Percentiles rank a stretch among this genome's conserved stretches.
These are phyloP conservation scores for Drosophila sp. DNA, from an alignment of 1,140 invertebrate species.

Conservation along the genomic window DNA sequence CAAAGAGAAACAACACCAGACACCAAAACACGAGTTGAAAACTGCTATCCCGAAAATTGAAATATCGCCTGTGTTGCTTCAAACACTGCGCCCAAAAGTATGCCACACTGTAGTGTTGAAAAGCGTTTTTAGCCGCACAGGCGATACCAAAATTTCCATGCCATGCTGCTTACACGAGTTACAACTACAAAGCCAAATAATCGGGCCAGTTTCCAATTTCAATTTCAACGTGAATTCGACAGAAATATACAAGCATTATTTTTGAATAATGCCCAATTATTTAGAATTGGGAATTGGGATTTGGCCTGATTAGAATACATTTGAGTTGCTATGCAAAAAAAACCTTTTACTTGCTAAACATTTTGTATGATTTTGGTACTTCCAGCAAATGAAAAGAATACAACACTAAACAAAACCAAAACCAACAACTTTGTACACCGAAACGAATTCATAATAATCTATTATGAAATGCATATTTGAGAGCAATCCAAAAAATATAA, in stretches of 20 bases:
- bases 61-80: neutral
- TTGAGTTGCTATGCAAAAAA: slow-evolving; percentile 56
- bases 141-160: slow-evolving; percentile 42
- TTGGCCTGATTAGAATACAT: slow-evolving; percentile 21
- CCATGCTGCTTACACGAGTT: slow-evolving; percentile 69
- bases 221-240: neutral
- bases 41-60: slow-evolving; percentile 64
- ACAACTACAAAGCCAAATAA: slow-evolving; percentile 53
- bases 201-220: slow-evolving; percentile 5
- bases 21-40: slow-evolving; percentile 74
- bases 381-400: slow-evolving; percentile 49
- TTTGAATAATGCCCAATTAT: too few species aligned
- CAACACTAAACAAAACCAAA: slow-evolving; percentile 78
- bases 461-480: slow-evolving; percentile 71
- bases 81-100: slow-evolving; percentile 9
- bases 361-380: slow-evolving; percentile 57
- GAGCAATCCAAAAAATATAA: slow-evolving; percentile 50
- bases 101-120: neutral
- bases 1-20: slow-evolving; percentile 63
- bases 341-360: slow-evolving; percentile 43
- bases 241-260: neutral
- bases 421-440: slow-evolving; percentile 84
- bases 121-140: slow-evolving; percentile 38
- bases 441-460: slow-evolving; percentile 82
- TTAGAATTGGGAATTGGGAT: neutral